Evolutionary conservation across 2,888 invertebrate species (phyloP), one percentile per base, ranked within the genome.

Genomic region (Clivina fossor): DNA sequence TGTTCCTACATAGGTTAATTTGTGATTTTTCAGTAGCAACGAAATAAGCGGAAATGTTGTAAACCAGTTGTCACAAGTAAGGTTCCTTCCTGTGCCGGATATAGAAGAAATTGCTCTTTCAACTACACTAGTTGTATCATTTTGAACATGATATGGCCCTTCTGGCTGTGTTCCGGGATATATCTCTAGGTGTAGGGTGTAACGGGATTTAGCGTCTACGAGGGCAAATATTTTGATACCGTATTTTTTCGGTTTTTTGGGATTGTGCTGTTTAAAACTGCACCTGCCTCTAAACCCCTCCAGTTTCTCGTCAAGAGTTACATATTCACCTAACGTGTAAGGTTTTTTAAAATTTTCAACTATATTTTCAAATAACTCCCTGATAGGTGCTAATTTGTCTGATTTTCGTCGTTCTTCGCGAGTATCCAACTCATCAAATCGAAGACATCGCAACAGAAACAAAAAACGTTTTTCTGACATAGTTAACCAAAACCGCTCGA

Each of bases 161-260:
- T 64, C 62, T 33, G 63, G 63, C 48, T 67, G 65, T 57, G 59
- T 56, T 15, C 65, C 64, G 8, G 58, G 57, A 57, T 65, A 66
- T 20, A 66, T 61, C 58, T 68, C 64, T 53, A 66, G 47, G 51
- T 66, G 63, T 9, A 33, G 44, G 11, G 64, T 65, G 56, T 68
- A 66, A 51, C 53, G 64, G 13, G 61, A 47, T 61, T 64, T 64
- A 26, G 66, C 61, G 58, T 67, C 66, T 43, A 48, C 51, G 19
- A 65, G 13, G 5, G 64, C 62, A 57, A 62, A 63, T 19, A 66
- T 62, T 62, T 69, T 66, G 7, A 68, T 61, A 2, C 66, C 65
- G 58, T 67, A 68, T 58, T 66, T 68, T 40, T 60, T 62, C 22
- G 68, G 66, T 59, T 68, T 67, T n/a, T 62, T 63, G 8, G 68